phyloP scores from a whole-genome alignment of 1,140 invertebrate species.

The Heliothis virescens region DNA sequence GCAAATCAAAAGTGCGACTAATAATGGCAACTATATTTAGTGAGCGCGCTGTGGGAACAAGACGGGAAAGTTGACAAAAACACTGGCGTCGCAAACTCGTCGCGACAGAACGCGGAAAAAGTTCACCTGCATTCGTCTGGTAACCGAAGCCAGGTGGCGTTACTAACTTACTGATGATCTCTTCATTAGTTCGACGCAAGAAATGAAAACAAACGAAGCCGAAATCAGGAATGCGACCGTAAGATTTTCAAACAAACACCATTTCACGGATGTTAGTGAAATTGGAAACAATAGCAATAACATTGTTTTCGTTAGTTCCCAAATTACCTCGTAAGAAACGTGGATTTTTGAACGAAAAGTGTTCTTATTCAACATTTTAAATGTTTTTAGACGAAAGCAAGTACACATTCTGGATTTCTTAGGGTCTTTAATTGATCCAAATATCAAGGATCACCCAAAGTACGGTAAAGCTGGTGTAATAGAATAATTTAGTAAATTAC shows the following conservation, averaged over 20 bases:
- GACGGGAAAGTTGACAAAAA: conserved; percentile 79
- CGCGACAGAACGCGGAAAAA: conserved; percentile 64
- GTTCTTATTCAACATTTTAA: no score
- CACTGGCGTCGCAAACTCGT: conserved; percentile 60
- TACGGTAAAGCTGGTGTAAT: conserved; percentile 10
- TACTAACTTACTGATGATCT: conserved; percentile 17
- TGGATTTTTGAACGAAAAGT: not conserved
- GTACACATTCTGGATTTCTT: not conserved
- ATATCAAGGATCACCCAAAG: not conserved
- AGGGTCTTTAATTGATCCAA: not conserved
- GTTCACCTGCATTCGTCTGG: conserved; percentile 65
- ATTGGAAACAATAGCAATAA: conserved; percentile 12
- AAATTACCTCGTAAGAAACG: not conserved
- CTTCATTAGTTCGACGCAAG: conserved; percentile 34
- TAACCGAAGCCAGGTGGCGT: conserved; percentile 48
- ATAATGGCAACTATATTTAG: conserved; percentile 51
- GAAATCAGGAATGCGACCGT: not conserved
- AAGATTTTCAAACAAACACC: conserved; percentile 11
- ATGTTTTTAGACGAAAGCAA: not conserved
- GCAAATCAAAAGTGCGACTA: conserved; percentile 58
- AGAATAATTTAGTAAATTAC: conserved; percentile 46
- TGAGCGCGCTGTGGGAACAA: conserved; percentile 31
- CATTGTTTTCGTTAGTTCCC: not conserved
- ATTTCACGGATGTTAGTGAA: conserved; percentile 27
- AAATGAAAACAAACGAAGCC: conserved; percentile 40